These are phyloP conservation scores for Apaloderma vittatum DNA, from an alignment of 2,113 vertebrate genomes.

Conservation along the genomic window DNA sequence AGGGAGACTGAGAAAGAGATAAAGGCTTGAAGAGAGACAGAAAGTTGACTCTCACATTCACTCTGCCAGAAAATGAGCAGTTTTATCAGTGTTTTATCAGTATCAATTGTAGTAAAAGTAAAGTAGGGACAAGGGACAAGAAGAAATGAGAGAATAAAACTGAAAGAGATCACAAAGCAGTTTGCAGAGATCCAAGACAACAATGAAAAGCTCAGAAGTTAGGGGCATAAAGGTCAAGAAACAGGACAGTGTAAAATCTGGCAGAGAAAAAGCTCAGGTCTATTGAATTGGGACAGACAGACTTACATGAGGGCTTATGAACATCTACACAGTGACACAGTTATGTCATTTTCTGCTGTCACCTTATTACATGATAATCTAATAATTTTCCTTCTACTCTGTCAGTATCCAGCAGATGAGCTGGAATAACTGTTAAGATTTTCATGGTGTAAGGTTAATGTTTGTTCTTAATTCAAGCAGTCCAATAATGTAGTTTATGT, in stretches of 20 bases:
- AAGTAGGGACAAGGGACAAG: not conserved
- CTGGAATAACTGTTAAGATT: not conserved
- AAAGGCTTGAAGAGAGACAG: not conserved
- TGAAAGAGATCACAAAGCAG: not conserved
- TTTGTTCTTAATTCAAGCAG: not conserved
- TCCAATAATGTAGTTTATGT: not conserved
- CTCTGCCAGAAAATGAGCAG: not conserved
- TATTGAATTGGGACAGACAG: not conserved
- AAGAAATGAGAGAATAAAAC: not conserved
- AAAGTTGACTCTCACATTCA: not conserved
- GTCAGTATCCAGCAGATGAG: not conserved
- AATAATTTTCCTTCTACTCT: not conserved
- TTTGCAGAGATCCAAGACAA: not conserved
- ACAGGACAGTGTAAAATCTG: not conserved
- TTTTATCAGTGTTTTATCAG: not conserved
- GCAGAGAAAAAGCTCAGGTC: not conserved
- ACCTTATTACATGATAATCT: not conserved
- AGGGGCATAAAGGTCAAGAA: not conserved
- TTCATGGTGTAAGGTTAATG: not conserved
- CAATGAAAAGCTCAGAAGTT: not conserved
- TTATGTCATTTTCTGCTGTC: not conserved
- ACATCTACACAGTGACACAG: not conserved
- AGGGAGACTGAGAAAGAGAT: not conserved
- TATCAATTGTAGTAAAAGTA: not conserved
- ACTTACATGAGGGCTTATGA: not conserved